phyloP scores from a whole-genome alignment of 1,140 invertebrate genomes.

The Pseudomyrmex dendroicus region DNA sequence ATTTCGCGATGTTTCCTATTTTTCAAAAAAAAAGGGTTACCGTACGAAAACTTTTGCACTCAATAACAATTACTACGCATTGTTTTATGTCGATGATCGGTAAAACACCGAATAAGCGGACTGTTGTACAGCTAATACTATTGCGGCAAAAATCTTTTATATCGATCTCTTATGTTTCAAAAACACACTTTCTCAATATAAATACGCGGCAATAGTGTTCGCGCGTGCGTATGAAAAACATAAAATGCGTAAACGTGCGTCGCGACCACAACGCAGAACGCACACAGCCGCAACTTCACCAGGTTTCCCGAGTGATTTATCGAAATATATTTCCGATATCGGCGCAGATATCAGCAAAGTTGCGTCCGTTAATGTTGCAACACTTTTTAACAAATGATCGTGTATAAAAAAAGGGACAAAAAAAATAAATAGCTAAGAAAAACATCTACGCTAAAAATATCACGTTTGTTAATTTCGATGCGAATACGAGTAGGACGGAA shows the following conservation, averaged over 20 bases:
- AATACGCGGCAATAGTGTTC: constrained; percentile 9
- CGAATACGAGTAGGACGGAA: constrained; percentile 20
- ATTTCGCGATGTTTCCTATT: no score
- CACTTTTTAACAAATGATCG: constrained; percentile 3
- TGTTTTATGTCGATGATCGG: no score
- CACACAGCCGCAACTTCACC: constrained; percentile 38
- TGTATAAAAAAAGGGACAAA: not conserved
- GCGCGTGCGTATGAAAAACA: constrained; percentile 3
- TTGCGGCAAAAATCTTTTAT: no score
- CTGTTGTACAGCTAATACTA: no score
- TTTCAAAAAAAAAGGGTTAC: no score
- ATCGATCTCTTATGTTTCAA: no score
- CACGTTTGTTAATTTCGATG: constrained; percentile 25
- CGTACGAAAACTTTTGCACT: no score
- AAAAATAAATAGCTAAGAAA: not conserved
- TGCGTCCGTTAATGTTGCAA: constrained; percentile 23
- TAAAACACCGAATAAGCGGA: no score
- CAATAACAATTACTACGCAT: no score
- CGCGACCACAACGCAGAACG: constrained; percentile 19
- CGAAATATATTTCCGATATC: constrained; percentile 36
- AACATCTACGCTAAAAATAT: not conserved
- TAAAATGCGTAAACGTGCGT: constrained; percentile 32
- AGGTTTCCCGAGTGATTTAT: constrained; percentile 10
- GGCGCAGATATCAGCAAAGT: not conserved
- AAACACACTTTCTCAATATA: constrained; percentile 7